Percentiles rank a stretch among this genome's conserved stretches.
Evolutionary conservation across 2,888 invertebrate species (phyloP).

Genomic region (Drosophila recens): DNA sequence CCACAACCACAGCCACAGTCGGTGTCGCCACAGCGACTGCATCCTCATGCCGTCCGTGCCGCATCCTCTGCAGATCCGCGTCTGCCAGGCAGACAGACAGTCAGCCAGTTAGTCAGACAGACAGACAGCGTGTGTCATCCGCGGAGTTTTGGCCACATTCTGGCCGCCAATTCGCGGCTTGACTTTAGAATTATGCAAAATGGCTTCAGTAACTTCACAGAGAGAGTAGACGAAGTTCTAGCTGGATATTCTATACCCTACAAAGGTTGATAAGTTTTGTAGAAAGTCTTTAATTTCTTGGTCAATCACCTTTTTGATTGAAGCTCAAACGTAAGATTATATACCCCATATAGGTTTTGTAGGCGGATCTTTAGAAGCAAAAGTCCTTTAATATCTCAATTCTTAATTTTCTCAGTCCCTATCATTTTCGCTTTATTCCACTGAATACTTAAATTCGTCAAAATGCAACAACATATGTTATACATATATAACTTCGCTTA

Average conservation of each 20-base stretch:
- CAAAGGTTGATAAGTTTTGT: not conserved
- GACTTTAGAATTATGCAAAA: conserved; percentile 57
- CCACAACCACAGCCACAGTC: not conserved
- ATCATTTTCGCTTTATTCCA: not conserved
- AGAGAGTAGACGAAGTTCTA: conserved; percentile 10
- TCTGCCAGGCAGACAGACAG: conserved; percentile 17
- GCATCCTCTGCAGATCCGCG: conserved; percentile 32
- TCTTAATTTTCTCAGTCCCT: too few relatives aligned
- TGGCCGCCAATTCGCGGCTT: conserved; percentile 61
- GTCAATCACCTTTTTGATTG: not conserved
- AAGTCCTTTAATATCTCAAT: too few relatives aligned
- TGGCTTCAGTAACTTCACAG: conserved; percentile 25
- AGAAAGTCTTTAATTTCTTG: too few relatives aligned
- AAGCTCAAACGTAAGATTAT: not conserved
- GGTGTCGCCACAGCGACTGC: conserved; percentile 12
- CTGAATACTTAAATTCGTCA: conserved; percentile 2
- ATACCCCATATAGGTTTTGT: too few relatives aligned
- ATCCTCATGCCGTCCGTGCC: conserved; percentile 22
- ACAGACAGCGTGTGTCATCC: conserved; percentile 50
- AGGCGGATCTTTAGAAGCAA: too few relatives aligned
- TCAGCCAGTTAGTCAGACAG: conserved; percentile 1
- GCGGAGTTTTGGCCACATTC: conserved; percentile 65
- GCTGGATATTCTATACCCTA: conserved; percentile 11
- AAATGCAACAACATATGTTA: not conserved
- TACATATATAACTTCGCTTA: not conserved